These are phyloP conservation scores for Aegypius monachus DNA, from an alignment of 2,113 vertebrate species.

Conservation along the genomic window DNA sequence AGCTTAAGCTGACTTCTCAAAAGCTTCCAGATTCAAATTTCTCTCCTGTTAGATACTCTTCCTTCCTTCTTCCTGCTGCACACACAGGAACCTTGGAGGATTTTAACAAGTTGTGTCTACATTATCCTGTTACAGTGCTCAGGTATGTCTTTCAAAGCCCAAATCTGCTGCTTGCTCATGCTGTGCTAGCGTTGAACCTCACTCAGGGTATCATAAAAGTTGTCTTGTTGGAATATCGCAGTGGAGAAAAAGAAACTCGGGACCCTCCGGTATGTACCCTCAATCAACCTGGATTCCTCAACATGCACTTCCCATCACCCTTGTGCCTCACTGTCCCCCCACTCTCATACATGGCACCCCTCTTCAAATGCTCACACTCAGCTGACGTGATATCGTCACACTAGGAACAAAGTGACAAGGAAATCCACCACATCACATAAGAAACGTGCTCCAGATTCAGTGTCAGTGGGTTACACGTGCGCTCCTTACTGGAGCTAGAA, in stretches of 20 bases:
- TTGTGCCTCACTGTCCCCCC: neutral
- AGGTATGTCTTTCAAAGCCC: neutral
- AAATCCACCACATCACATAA: neutral
- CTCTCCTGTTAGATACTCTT: neutral
- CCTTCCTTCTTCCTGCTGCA: neutral
- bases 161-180: neutral
- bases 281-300: neutral
- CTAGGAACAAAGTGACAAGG: neutral
- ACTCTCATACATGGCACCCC: rapidly evolving
- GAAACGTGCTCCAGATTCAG: neutral
- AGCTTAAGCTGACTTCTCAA: neutral
- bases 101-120: neutral
- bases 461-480: neutral
- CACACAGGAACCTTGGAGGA: neutral
- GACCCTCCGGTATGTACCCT: neutral
- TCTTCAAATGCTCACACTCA: neutral
- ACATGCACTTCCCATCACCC: neutral
- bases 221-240: neutral
- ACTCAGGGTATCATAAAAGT: neutral
- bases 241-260: neutral
- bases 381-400: neutral
- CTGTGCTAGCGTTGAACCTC: neutral
- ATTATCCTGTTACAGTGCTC: neutral
- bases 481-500: neutral
- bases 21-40: neutral